These are phyloP conservation scores for Chrysomallon squamiferum DNA, from an alignment of 1,140 invertebrate species.

Conservation along the genomic window DNA sequence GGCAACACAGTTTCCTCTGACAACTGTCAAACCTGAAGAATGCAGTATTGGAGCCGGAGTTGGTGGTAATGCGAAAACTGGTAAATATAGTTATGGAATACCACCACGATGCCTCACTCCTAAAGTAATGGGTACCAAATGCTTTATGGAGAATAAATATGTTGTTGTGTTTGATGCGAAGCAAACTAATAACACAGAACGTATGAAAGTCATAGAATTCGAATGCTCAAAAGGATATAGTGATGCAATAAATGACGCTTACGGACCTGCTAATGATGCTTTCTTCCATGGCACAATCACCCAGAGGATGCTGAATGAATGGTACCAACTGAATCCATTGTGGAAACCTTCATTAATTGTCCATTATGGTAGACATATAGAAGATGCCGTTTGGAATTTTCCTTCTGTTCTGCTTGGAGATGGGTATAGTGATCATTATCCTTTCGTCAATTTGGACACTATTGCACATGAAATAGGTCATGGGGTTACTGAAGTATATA, in stretches of 20 bases:
- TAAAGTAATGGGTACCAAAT: slow-evolving; percentile 7
- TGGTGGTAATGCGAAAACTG: slow-evolving; percentile 36
- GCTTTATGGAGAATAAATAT: slow-evolving; percentile 33
- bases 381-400: slow-evolving; percentile 22
- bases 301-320: slow-evolving; percentile 30
- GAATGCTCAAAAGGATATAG: slow-evolving; percentile 10
- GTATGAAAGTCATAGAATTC: slow-evolving; percentile 1
- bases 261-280: slow-evolving; percentile 31
- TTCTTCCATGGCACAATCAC: slow-evolving; percentile 23
- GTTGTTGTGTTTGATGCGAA: slow-evolving; percentile 36
- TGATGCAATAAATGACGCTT: slow-evolving; percentile 32
- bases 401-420: slow-evolving; percentile 25
- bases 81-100: slow-evolving; percentile 26
- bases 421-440: slow-evolving; percentile 19
- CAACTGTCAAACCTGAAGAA: neutral
- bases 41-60: slow-evolving; percentile 10
- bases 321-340: slow-evolving; percentile 12
- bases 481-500: slow-evolving; percentile 32
- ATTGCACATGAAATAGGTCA: slow-evolving; percentile 39
- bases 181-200: neutral
- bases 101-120: slow-evolving; percentile 19
- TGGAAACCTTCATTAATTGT: slow-evolving; percentile 24
- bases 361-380: slow-evolving; percentile 27
- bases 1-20: neutral
- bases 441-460: slow-evolving; percentile 24